Conservation (phyloP, 2,113 vertebrate genomes). For the Pluvialis apricaria region DNA sequence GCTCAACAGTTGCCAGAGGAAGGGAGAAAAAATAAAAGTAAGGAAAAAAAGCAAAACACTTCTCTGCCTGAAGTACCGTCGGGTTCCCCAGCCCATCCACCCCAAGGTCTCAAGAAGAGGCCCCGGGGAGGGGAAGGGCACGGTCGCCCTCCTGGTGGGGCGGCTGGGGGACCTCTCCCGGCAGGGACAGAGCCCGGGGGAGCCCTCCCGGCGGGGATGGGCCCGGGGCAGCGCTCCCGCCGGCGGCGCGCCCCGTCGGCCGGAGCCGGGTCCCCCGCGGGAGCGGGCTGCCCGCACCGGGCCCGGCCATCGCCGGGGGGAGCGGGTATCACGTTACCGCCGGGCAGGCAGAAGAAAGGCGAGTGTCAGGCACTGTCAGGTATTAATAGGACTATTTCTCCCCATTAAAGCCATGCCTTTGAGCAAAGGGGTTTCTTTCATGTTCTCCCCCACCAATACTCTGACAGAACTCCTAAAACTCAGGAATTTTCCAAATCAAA, state of each 20-base stretch:
- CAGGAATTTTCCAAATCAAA: slow-evolving; percentile 70
- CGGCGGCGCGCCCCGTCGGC: rapidly evolving
- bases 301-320: not conserved
- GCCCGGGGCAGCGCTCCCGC: not conserved
- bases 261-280: not conserved
- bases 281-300: not conserved
- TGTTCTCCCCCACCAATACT: slow-evolving; percentile 41
- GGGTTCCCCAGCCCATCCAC: not conserved
- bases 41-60: not conserved
- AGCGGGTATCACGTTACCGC: not conserved
- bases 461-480: slow-evolving; percentile 60
- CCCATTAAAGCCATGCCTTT: slow-evolving; percentile 65
- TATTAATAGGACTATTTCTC: slow-evolving; percentile 48
- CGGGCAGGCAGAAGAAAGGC: slow-evolving; percentile 52
- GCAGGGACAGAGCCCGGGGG: not conserved
- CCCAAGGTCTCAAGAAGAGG: not conserved
- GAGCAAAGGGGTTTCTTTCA: slow-evolving; percentile 66
- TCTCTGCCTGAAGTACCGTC: not conserved
- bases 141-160: not conserved
- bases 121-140: rapidly evolving
- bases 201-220: rapidly evolving
- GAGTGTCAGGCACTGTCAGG: slow-evolving; percentile 14
- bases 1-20: not conserved
- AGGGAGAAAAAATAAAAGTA: too few species aligned
- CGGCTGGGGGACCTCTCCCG: not conserved